Evolutionary conservation across 2,888 invertebrate species (phyloP), one percentile per base, ranked within the genome.

Genomic region (Chorisops tibialis): DNA sequence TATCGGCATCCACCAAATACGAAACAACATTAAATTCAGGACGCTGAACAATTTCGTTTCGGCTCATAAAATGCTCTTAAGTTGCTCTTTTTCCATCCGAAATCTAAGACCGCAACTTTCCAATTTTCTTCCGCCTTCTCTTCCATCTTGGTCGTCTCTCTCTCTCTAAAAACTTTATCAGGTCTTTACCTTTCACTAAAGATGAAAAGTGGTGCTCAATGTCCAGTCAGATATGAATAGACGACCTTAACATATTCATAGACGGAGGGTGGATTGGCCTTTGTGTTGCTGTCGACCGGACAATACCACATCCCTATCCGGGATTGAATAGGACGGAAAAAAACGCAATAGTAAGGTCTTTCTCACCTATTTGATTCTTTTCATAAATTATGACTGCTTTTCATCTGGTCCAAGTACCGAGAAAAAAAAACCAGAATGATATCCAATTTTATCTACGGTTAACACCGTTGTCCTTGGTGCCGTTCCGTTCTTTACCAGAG

Each of bases 311-410:
- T 30, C 43, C 30, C 56, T 54, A 19, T 43, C 43, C 43, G 43
- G 14, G 43, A 56, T 9, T 45, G 56, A 45, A 45, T 30, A 9
- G 30, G 43, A 18, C 18, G 56, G 43, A 56, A 56, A 47, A 30
- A 54, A 56, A 7, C 24, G 56, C 43, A 56, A 56, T 43, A 43
- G 43, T 43, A 56, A 45, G 45, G 59, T 52, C 54, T 60, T 60
- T 63, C 60, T 52, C 63, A 63, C 63, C 63, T 63, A 63, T 63
- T 60, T 63, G 63, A 60, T 63, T 63, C 63, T 63, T 63, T 63
- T 63, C 63, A 63, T 63, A 60, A 63, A 60, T 60, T 63, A 60
- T 60, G 50, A 54, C 52, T 59, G 54, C 54, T 56, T 56, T 56
- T 56, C 54, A 16, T 48, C 60, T 49, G 54, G 49, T 52, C 49